Base-by-base conservation (phyloP, 1,140 invertebrate genomes). In the Drosophila grimshawi region DNA sequence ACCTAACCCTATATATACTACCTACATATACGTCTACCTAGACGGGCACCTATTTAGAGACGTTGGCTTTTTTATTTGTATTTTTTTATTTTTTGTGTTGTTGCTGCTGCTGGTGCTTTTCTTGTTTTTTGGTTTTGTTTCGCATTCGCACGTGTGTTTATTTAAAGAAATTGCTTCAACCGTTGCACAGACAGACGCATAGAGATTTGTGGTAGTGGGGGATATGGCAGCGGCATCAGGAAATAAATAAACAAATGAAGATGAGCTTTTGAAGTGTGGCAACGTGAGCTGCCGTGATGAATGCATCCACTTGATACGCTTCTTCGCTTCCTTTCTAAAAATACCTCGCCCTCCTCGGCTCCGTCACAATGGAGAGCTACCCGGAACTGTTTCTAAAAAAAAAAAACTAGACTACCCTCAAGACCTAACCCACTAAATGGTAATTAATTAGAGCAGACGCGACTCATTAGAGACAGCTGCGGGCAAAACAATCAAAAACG, bases 211-310 rank as follows among this genome's bases (percentile, higher is more conserved):
- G 7, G 19, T 2, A 27, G 45, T n/a, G 10, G 6, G 33, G 35
- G 60, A 72, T 66, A 69, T 68, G 74, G 56, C 55, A 49, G 63
- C 79, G 66, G 69, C 80, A 80, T 55, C 70, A 78, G 71, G 80
- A 89, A 89, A 89, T 81, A 89, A 85, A 89, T 85, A 89, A 89
- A 90, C 85, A 85, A 89, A 89, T 89, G 81, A 85, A 79, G 80
- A 85, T 85, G 86, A 85, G 80, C 69, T 77, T 68, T 72, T 77
- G 70, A 74, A 77, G 56, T 78, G 77, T 57, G 74, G 52, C 62
- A 76, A 65, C 64, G 76, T 73, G 79, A 76, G 77, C 59, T 81
- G 81, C 55, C 37, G 39, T 74, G 64, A 61, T 60, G 48, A 45
- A 74, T 48, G 32, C 66, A 57, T 1, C 30, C 32, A 30, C 67